Evolutionary conservation across 2,888 invertebrate genomes (phyloP), one percentile per base, ranked within the genome.

Genomic region (Trissoscelio sp.): DNA sequence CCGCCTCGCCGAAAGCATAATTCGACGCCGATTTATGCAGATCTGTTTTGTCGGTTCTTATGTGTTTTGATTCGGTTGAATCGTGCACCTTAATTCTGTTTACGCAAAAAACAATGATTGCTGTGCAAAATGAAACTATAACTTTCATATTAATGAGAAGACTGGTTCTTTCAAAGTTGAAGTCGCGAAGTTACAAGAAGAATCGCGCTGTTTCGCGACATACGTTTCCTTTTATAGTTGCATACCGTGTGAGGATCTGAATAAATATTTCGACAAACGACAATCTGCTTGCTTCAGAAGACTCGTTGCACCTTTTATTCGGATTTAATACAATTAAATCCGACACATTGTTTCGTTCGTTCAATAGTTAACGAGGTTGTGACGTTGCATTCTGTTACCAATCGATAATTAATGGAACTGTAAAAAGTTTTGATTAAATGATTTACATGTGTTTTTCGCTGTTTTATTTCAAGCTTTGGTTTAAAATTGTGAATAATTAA

Each of bases 321-420:
- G n/a, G n/a, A n/a, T n/a, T n/a, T 57, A 51, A 55, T 67, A 48
- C 51, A 58, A 74, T 69, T 73, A 58, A 64, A 53, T 39, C n/a
- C 48, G 64, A 64, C 55, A 37, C 83, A 83, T 83, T 81, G 74
- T 79, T 81, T 78, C 34, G 67, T 53, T 60, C 60, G 58, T 73
- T 80, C 62, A 74, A 28, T 74, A 69, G 80, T 55, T 67, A 83
- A 69, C 37, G 70, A 78, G 80, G 75, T 77, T 69, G 66, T 34
- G 20, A 31, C n/a, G 16, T 34, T 74, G 24, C 66, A 58, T 57
- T 72, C 28, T 51, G 39, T 34, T 37, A 14, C 22, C n/a, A 48
- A 3, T 48, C 22, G 22, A 22, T 48, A 44, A 44, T 44, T 44
- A 18, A 44, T 18, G 2, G 42, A 5, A 2, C 16, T 44, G 18